Evolutionary conservation across 2,113 vertebrate species (phyloP).

Genomic region (Polypterus senegalus): DNA sequence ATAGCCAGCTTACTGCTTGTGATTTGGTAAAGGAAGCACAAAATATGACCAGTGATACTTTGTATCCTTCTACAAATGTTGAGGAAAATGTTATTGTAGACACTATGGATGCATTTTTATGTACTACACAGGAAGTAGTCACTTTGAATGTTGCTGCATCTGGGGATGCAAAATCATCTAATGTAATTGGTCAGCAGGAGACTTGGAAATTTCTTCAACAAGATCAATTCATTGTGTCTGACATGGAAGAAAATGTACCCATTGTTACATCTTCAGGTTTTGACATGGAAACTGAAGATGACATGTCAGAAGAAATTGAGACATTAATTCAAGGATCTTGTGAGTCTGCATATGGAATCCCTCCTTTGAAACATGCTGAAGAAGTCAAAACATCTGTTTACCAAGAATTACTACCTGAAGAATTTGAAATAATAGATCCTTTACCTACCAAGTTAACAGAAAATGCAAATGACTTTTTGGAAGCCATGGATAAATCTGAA

Average conservation of each 20-base stretch:
- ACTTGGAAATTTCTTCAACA: too few species aligned
- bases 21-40: slow-evolving; percentile 83
- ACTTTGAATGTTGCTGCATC: too few species aligned
- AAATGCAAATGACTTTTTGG: slow-evolving; percentile 51
- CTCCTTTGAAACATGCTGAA: slow-evolving; percentile 38
- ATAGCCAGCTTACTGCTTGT: slow-evolving; percentile 72
- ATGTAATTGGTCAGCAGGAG: too few species aligned
- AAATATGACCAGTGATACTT: neutral
- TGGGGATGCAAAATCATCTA: too few species aligned
- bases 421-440: slow-evolving; percentile 59
- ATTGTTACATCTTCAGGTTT: slow-evolving; percentile 25
- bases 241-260: too few species aligned
- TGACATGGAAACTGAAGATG: slow-evolving; percentile 39
- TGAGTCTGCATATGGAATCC: neutral
- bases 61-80: too few species aligned
- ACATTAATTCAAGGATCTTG: slow-evolving; percentile 1
- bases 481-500: slow-evolving; percentile 47
- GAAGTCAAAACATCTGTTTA: slow-evolving; percentile 41
- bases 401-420: slow-evolving; percentile 54
- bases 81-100: too few species aligned
- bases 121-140: too few species aligned
- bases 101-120: too few species aligned
- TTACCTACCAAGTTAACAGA: slow-evolving; percentile 32
- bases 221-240: too few species aligned
- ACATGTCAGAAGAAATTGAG: slow-evolving; percentile 12